Evolutionary conservation across 2,888 invertebrate genomes (phyloP), one percentile per base, ranked within the genome.

Genomic region (Machimus rusticus): DNA sequence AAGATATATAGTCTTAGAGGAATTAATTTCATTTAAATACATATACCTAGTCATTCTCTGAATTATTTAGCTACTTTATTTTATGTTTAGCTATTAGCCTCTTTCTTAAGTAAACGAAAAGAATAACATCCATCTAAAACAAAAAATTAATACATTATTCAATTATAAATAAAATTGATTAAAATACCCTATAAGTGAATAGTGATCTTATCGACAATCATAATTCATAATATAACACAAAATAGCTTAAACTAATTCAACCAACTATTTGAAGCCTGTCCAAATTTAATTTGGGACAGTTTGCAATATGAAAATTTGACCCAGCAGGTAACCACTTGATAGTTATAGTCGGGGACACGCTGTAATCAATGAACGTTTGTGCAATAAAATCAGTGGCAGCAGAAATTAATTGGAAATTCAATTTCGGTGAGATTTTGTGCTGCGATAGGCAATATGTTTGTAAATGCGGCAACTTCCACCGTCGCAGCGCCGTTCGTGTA

Each of bases 361-460:
- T 23, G 28, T 66, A 66, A 66, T 23, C 66, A 23, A 66, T 66
- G n/a, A 51, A n/a, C 51, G n/a, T n/a, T 6, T 4, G n/a, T n/a
- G 31, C 34, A 74, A 76, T 37, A 23, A 34, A 76, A 37, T n/a
- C 39, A 34, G n/a, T 37, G 76, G 39, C 34, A 76, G 76, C 37
- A 76, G 39, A 76, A 76, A 66, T 66, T 66, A 66, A 66, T 66
- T 76, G 76, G 34, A 76, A 76, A 76, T 39, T 76, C 76, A 76
- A 76, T 76, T 76, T 76, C 12, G 66, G 6, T 28, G 12, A 66
- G 66, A 66, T 66, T 66, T 28, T 23, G 23, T 66, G 28, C 28
- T n/a, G 23, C 66, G 66, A 66, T 66, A 66, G 66, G 66, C 66
- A 66, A 66, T 66, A 19, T 66, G 66, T 28, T 12, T 66, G 66